These are phyloP conservation scores for Calyptomena viridis DNA, from an alignment of 2,113 vertebrate genomes.

Conservation along the genomic window DNA sequence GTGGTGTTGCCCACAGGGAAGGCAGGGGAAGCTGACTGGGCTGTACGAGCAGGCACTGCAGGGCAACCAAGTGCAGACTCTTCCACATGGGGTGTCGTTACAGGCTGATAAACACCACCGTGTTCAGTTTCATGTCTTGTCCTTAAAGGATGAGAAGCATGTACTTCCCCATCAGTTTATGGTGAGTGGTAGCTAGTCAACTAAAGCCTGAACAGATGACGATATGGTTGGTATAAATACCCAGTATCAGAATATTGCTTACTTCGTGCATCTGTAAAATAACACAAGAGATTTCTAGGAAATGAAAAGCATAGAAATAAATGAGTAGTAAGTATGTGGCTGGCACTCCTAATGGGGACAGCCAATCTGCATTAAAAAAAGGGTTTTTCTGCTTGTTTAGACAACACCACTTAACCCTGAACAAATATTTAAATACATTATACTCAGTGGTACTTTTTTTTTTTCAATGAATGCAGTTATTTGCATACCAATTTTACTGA, in stretches of 20 bases:
- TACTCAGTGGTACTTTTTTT: neutral
- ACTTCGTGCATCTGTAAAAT: neutral
- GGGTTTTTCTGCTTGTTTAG: constrained; percentile 46
- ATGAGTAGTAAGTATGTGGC: neutral
- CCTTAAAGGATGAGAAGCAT: neutral
- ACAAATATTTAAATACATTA: constrained; percentile 49
- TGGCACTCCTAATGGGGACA: neutral
- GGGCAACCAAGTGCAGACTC: neutral
- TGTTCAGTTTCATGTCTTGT: neutral
- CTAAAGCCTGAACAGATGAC: neutral
- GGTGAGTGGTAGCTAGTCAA: neutral
- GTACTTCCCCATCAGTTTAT: neutral
- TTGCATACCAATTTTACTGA: constrained; percentile 12
- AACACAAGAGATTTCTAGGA: neutral
- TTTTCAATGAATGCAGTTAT: neutral
- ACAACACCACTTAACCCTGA: constrained; percentile 45
- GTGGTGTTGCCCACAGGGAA: rapidly evolving
- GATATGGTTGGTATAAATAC: neutral
- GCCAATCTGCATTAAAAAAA: constrained; percentile 1
- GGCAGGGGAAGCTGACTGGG: neutral
- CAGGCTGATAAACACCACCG: neutral
- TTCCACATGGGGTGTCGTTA: rapidly evolving
- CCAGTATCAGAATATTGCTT: neutral
- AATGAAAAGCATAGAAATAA: neutral
- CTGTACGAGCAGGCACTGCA: rapidly evolving